These are phyloP conservation scores for Piaya cayana DNA, from an alignment of 2,113 vertebrate species.

Conservation along the genomic window DNA sequence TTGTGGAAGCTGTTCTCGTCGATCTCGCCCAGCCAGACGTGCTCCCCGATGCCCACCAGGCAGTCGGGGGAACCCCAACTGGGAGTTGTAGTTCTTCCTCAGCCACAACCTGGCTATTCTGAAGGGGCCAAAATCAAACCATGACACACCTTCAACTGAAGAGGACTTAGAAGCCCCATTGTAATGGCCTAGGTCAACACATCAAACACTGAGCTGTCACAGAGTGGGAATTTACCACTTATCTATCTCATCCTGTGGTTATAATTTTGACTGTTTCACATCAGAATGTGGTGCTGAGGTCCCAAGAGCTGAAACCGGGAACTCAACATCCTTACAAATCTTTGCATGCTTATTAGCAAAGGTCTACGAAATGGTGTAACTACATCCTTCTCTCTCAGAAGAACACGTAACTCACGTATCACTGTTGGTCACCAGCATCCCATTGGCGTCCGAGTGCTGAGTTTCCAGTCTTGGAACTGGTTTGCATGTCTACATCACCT, in stretches of 20 bases:
- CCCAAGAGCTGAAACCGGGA: not conserved
- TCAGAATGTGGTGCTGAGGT: not conserved
- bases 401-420: fast-evolving
- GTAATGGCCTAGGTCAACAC: fast-evolving
- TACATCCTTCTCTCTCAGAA: not conserved
- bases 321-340: not conserved
- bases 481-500: not conserved
- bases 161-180: not conserved
- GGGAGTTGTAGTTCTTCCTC: no score
- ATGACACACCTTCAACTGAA: not conserved
- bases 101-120: no score
- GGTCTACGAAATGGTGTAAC: not conserved
- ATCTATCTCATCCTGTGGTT: fast-evolving
- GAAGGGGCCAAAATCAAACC: no score
- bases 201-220: not conserved
- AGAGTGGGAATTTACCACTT: not conserved
- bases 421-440: not conserved
- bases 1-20: slow-evolving; percentile 97
- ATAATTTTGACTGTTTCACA: not conserved
- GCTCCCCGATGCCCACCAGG: slow-evolving; percentile 95
- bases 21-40: slow-evolving; percentile 95
- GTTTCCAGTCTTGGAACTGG: not conserved
- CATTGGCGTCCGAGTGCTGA: not conserved
- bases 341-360: not conserved
- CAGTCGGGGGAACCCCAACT: no score